Percentiles rank a stretch among this genome's conserved stretches.
Conservation (phyloP, 2,113 vertebrate species). For the Chascanopsetta lugubris region DNA sequence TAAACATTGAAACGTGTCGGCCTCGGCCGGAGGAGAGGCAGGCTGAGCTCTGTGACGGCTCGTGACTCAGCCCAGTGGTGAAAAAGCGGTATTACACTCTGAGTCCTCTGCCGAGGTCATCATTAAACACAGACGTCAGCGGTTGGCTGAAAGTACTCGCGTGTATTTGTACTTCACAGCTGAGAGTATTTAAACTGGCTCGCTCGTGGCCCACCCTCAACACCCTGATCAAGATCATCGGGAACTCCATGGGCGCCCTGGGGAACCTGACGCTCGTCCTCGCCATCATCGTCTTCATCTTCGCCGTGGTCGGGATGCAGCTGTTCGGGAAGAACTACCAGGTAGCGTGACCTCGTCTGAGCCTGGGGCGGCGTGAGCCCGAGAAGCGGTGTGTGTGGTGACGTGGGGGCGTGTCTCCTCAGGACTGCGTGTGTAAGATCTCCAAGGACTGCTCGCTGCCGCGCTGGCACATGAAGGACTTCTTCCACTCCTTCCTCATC, state of each 20-base stretch:
- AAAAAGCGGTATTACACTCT: too few relatives aligned
- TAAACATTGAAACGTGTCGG: too few relatives aligned
- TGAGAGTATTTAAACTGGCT: conserved; percentile 95
- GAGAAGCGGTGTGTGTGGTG: too few relatives aligned
- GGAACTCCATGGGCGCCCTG: conserved; percentile 95
- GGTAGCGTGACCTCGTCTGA: conserved; percentile 24
- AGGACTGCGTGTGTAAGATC: conserved; percentile 87
- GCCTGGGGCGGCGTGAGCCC: too few relatives aligned
- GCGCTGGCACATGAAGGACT: conserved; percentile 97
- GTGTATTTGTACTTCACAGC: too few relatives aligned
- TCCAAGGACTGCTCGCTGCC: conserved; percentile 87
- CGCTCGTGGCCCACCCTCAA: conserved; percentile 98
- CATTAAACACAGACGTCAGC: too few relatives aligned
- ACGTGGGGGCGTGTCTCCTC: neutral
- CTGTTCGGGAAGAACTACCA: conserved; percentile 95
- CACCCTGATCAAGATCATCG: conserved; percentile 97
- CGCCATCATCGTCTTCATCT: conserved; percentile 99
- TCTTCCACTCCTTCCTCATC: conserved; percentile 94
- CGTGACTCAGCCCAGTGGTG: too few relatives aligned
- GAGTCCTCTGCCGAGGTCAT: too few relatives aligned
- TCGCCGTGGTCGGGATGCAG: conserved; percentile 98
- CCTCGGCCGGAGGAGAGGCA: too few relatives aligned
- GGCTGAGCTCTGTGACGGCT: too few relatives aligned
- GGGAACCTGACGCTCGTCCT: conserved; percentile 96
- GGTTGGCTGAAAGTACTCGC: too few relatives aligned